Base-by-base conservation (phyloP, 2,797 vertebrate species). In the Danio kyathit region DNA sequence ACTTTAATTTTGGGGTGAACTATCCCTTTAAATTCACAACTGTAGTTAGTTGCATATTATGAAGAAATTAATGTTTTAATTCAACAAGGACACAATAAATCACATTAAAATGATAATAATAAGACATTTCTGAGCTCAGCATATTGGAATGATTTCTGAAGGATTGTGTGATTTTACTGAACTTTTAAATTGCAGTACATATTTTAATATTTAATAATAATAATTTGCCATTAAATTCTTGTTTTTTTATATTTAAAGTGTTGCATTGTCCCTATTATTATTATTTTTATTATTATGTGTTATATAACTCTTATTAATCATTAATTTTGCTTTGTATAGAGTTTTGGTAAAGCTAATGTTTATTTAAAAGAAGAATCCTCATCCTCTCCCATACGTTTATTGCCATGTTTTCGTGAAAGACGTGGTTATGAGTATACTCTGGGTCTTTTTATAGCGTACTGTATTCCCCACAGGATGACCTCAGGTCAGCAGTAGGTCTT, bases 401-500 rank as follows among this genome's bases (percentile, higher is more conserved):
- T 56, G 56, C 57, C 43, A 75, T 64, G 83, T 82, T 74, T 70
- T 78, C 14, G 51, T 70, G 83, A 46, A 69, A 80, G 81, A 79
- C 60, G 75, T 81, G 61, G 81, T 51, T 19, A 64, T 70, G 67
- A 29, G 74, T 67, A 75, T 71, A 83, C 56, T 65, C 83, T 12
- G 19, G 19, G 61, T 66, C 80, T 87, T 83, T 83, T 82, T 82
- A 77, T 87, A 87, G 84, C 64, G 38, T n/a, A 49, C 59, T 70
- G 57, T 77, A 76, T 75, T 84, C 84, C 82, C 86, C 9, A 72
- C 51, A 78, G 85, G 76, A 81, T 51, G 76, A 82, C 16, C 71
- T 66, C 41, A 66, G 81, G 67, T 64, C 82, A 63, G 72, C 54
- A 64, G 54, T 66, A 75, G 67, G 66, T 79, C 82, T 86, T 83